These are phyloP conservation scores for Campaea margaritaria DNA, from an alignment of 2,888 invertebrate species.

Conservation along the genomic window DNA sequence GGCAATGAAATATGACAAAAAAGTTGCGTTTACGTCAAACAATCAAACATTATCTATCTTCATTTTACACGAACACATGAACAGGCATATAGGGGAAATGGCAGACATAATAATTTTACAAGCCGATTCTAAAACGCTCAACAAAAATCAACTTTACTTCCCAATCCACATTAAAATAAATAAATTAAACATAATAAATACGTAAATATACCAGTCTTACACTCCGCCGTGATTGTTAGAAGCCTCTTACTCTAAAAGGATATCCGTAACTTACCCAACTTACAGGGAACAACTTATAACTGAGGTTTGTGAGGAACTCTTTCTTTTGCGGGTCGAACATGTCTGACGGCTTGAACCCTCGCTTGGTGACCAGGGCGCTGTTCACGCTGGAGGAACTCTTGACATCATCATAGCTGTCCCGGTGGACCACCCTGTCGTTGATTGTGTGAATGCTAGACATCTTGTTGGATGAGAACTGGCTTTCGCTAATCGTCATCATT, in stretches of 20 bases:
- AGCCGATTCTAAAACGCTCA: not conserved
- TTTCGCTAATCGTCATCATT: conserved; percentile 85
- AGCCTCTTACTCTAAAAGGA: conserved; percentile 58
- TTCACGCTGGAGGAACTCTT: conserved; percentile 80
- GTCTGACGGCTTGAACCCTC: conserved; percentile 95
- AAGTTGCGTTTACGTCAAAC: too few species aligned
- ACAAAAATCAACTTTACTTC: conserved; percentile 6
- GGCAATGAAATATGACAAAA: not conserved
- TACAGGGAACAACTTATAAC: conserved; percentile 92
- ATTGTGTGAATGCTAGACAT: conserved; percentile 80
- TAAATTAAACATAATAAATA: conserved; percentile 30
- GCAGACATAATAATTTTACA: too few species aligned
- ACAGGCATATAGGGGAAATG: too few species aligned
- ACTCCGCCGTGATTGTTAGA: conserved; percentile 63
- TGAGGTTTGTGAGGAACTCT: conserved; percentile 91
- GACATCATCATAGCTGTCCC: conserved; percentile 78
- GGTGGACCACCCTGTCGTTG: conserved; percentile 78
- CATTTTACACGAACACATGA: too few species aligned
- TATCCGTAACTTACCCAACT: conserved; percentile 88
- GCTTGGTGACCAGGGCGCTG: conserved; percentile 88
- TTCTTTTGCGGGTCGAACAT: conserved; percentile 92
- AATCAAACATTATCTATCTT: too few species aligned
- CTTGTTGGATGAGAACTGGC: conserved; percentile 81
- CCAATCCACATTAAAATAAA: conserved; percentile 8
- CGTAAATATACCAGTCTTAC: conserved; percentile 54